Conservation (phyloP, 1,140 invertebrate genomes). For the Pseudomyrmex flavicornis region DNA sequence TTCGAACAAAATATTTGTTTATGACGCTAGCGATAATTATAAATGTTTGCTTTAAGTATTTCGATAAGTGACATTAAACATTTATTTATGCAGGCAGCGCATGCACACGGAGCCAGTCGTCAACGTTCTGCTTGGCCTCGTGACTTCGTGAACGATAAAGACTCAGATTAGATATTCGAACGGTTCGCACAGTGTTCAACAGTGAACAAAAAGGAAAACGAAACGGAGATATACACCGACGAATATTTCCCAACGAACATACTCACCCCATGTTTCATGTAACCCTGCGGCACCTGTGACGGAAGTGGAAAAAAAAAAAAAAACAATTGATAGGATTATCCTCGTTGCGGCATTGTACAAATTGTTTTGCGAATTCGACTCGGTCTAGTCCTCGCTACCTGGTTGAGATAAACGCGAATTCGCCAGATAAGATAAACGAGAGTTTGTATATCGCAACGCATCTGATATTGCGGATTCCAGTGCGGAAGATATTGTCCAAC, state of each 20-base stretch:
- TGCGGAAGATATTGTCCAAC: neutral
- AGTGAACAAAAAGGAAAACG: neutral
- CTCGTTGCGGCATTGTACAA: too few relatives aligned
- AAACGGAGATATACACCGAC: neutral
- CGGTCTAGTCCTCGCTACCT: constrained; percentile 41
- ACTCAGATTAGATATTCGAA: constrained; percentile 63
- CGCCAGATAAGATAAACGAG: constrained; percentile 62
- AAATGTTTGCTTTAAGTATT: neutral
- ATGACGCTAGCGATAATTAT: neutral
- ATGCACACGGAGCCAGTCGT: neutral
- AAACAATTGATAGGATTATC: neutral
- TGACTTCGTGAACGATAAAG: constrained; percentile 50
- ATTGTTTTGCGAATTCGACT: neutral
- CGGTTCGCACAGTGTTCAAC: constrained; percentile 21
- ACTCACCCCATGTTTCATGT: neutral
- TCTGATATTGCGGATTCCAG: constrained; percentile 10
- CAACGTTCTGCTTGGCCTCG: constrained; percentile 21
- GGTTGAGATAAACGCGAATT: constrained; percentile 44
- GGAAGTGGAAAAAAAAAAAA: constrained; percentile 3
- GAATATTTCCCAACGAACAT: constrained; percentile 14
- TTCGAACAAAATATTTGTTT: neutral
- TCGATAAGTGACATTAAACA: constrained; percentile 4
- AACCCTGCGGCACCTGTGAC: neutral
- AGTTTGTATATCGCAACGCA: neutral
- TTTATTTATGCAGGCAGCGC: constrained; percentile 29